These are phyloP conservation scores for Philhelius pedissequus DNA, from an alignment of 2,888 invertebrate species.

Conservation along the genomic window DNA sequence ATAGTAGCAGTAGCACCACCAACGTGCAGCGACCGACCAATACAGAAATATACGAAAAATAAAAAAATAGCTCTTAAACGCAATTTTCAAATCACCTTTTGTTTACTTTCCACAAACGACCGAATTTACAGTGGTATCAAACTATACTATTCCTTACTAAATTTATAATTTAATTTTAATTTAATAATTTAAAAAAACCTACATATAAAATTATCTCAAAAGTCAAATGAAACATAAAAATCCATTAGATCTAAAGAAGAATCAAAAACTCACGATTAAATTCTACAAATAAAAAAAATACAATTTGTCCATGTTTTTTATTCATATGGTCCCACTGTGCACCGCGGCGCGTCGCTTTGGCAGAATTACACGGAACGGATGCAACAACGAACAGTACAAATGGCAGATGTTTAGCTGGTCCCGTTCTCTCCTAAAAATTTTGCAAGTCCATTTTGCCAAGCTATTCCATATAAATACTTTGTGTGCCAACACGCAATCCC, in stretches of 20 bases:
- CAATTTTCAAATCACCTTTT: slow-evolving; percentile 66
- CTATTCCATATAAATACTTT: slow-evolving; percentile 28
- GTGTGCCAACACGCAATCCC: slow-evolving; percentile 66
- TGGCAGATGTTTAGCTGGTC: slow-evolving; percentile 51
- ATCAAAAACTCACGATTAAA: too few relatives aligned
- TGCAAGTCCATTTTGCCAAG: slow-evolving; percentile 18
- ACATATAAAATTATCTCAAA: too few relatives aligned
- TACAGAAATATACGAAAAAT: not conserved
- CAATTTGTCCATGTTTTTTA: not conserved
- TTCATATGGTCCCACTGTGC: not conserved
- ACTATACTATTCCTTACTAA: too few relatives aligned
- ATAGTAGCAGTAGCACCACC: not conserved
- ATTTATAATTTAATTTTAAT: too few relatives aligned
- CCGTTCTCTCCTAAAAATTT: not conserved
- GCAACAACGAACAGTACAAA: slow-evolving; percentile 50
- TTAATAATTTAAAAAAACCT: too few relatives aligned
- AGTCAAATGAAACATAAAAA: too few relatives aligned
- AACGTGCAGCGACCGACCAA: not conserved
- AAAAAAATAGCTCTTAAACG: slow-evolving; percentile 28
- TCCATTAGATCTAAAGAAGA: too few relatives aligned
- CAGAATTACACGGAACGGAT: slow-evolving; percentile 4
- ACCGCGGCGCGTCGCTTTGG: not conserved
- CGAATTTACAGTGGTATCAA: not conserved
- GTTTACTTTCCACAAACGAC: slow-evolving; percentile 39
- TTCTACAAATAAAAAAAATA: too few relatives aligned